phyloP scores from a whole-genome alignment of 2,888 invertebrate species.

The Anthophora plumipes region DNA sequence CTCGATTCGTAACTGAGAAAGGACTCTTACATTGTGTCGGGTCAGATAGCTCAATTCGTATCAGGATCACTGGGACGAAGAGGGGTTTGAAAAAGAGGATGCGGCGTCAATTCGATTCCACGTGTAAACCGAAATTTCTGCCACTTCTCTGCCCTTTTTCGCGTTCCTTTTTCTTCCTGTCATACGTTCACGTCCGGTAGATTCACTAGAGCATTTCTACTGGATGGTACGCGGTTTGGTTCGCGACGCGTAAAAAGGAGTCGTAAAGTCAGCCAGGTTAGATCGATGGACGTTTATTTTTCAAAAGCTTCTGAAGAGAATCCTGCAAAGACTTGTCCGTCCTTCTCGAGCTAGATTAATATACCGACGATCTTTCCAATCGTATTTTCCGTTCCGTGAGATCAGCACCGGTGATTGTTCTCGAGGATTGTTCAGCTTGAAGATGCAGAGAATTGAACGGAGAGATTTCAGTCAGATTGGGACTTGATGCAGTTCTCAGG shows the following conservation, averaged over 20 bases:
- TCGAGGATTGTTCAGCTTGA: not conserved
- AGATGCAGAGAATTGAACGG: not conserved
- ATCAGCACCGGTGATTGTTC: not conserved
- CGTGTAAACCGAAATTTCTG: slow-evolving; percentile 43
- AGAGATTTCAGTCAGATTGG: slow-evolving; percentile 22
- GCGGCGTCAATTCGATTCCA: slow-evolving; percentile 44
- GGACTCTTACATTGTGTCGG: slow-evolving; percentile 69
- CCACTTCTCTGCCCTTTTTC: not conserved
- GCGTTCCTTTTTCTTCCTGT: not conserved
- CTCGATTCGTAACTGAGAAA: slow-evolving; percentile 52
- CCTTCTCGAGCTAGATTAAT: slow-evolving; percentile 23
- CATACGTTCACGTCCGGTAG: slow-evolving; percentile 31
- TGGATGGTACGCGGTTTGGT: not conserved
- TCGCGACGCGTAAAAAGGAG: slow-evolving; percentile 22
- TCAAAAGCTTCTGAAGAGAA: slow-evolving; percentile 1
- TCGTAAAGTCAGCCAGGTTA: slow-evolving; percentile 15
- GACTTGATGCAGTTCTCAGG: not conserved
- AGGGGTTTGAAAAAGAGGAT: not conserved
- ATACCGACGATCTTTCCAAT: not conserved
- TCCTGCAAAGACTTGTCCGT: not conserved
- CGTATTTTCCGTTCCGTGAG: slow-evolving; percentile 1
- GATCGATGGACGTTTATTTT: slow-evolving; percentile 51
- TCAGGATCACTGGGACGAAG: slow-evolving; percentile 55
- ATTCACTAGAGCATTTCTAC: slow-evolving; percentile 23
- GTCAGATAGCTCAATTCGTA: slow-evolving; percentile 66